phyloP scores from a whole-genome alignment of 2,113 vertebrate genomes.

The Tragelaphus buxtoni region DNA sequence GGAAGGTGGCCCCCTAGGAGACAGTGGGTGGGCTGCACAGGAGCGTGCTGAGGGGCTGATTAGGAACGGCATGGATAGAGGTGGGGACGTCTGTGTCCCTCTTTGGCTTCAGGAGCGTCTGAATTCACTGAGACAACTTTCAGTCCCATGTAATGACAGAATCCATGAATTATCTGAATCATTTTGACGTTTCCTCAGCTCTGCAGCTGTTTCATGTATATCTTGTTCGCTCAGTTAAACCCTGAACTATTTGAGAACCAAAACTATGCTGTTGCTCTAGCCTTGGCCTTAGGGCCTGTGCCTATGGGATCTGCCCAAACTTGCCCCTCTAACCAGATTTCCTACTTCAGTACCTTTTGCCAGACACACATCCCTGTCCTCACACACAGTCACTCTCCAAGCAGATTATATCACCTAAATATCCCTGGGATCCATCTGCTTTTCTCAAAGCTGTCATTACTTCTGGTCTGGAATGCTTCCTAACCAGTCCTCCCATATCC shows the following conservation, averaged over 20 bases:
- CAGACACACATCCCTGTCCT: background rate
- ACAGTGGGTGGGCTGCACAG: background rate
- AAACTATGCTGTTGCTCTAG: background rate
- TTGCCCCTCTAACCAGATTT: background rate
- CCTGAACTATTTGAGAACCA: background rate
- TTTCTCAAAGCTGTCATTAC: background rate
- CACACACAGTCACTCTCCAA: background rate
- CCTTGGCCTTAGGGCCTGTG: background rate
- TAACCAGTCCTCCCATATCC: background rate
- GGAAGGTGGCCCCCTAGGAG: background rate
- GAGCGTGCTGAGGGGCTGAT: background rate
- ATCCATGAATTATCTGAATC: background rate
- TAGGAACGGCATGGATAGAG: background rate
- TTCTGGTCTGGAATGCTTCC: background rate
- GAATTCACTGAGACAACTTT: background rate
- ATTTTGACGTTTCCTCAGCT: background rate
- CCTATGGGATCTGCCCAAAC: background rate
- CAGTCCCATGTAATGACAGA: background rate
- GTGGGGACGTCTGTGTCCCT: background rate
- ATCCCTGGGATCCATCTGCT: background rate
- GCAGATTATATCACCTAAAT: background rate
- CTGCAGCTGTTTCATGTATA: background rate
- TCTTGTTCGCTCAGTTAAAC: constrained; percentile 4
- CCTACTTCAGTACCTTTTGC: background rate
- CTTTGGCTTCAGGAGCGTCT: background rate